Base-by-base conservation (phyloP, 2,888 invertebrate genomes). In the Pristionchus entomophagus region DNA sequence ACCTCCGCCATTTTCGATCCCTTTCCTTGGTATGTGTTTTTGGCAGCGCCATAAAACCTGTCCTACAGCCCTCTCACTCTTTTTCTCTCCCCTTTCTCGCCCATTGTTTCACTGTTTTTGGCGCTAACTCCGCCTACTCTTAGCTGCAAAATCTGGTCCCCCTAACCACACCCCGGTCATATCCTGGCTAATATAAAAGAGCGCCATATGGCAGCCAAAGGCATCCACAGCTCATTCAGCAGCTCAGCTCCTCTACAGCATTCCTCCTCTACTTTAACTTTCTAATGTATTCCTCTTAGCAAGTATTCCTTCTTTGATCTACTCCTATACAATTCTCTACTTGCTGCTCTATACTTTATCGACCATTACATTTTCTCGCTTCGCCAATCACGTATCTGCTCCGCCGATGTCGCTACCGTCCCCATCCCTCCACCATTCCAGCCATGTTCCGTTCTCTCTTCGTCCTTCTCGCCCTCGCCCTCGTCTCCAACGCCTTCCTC, bases 401-500 rank as follows among this genome's bases (percentile, higher is more conserved):
- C 65, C 65, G 19, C 35, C 26, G 41, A 73, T 32, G 51, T 26
- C 17, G 0, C 35, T 51, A 53, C 78, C 78, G 29, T 29, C 49
- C 22, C 19, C 78, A 6, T 17, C 29, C n/a, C n/a, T n/a, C n/a
- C n/a, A n/a, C n/a, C n/a, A n/a, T n/a, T 65, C 32, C 32, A 65
- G 65, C 14, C 26, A 82, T 82, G 82, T 35, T 41, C 59, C 56
- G 59, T 22, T 32, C 59, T 6, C 26, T 41, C 35, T 29, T 35
- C 41, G 19, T 82, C 82, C 12, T 56, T 41, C 82, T 82, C 82
- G 56, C 29, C 32, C 82, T 82, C 26, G 82, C 82, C 41, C 41
- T 59, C n/a, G 82, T 41, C 82, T 82, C 82, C 56, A 38, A 82
- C 41, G 82, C 82, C 59, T 82, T 82, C 82, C 82, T 82, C 56